A percentile compares a stretch with the other conserved stretches of the same genome.
phyloP scores from a whole-genome alignment of 2,113 vertebrate genomes.

The Heterotilapia buettikoferi region DNA sequence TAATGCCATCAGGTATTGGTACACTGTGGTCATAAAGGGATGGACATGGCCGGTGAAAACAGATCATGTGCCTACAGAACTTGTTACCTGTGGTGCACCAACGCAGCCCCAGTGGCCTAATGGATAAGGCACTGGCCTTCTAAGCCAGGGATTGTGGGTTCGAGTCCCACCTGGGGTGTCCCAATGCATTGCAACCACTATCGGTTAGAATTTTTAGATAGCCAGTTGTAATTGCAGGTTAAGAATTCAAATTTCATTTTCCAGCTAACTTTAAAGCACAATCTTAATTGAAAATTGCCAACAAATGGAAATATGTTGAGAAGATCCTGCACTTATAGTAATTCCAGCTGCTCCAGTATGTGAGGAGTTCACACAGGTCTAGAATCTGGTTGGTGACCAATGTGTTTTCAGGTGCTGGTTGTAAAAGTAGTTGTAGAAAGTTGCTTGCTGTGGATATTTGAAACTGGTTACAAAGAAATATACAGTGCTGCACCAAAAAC shows the following conservation, averaged over 20 bases:
- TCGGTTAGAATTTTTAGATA: background rate
- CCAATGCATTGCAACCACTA: accelerated
- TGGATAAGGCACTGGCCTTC: constrained; percentile 78
- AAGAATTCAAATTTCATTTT: background rate
- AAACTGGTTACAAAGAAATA: background rate
- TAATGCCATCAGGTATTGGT: background rate
- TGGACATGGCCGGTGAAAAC: background rate
- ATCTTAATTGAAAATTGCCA: background rate
- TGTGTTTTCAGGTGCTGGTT: background rate
- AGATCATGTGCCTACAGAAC: background rate
- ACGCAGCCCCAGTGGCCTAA: constrained; percentile 64
- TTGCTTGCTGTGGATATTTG: background rate
- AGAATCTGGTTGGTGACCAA: background rate
- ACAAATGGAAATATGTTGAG: background rate
- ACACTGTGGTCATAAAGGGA: background rate
- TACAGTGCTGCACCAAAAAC: background rate
- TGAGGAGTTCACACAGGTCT: background rate
- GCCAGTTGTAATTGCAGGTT: background rate
- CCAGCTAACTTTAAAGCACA: background rate
- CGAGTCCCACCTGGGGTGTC: constrained; percentile 49
- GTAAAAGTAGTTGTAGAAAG: background rate
- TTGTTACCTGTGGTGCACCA: too few species aligned
- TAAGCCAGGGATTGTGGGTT: constrained; percentile 63
- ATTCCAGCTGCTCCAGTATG: background rate
- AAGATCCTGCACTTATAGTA: background rate